Conservation (phyloP, 2,797 vertebrate genomes). For the Hippopotamyrus pictus region DNA sequence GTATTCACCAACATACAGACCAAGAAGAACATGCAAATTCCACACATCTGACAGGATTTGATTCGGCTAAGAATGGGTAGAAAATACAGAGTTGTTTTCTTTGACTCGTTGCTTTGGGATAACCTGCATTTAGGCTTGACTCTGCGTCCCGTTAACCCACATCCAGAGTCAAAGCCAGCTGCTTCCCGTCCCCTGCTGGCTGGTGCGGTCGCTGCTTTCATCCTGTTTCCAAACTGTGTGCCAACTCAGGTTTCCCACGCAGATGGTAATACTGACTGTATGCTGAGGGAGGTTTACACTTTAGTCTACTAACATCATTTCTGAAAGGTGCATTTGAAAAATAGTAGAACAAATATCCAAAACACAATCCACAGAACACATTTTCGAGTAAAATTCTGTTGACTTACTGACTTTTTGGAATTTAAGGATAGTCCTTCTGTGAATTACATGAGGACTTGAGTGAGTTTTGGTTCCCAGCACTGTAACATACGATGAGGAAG, state of each 20-base stretch:
- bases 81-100: neutral
- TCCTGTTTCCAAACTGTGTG: neutral
- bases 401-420: neutral
- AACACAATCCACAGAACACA: neutral
- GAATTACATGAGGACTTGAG: neutral
- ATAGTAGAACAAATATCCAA: neutral
- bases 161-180: slow-evolving; percentile 16
- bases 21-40: neutral
- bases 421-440: neutral
- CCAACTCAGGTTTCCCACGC: neutral
- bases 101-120: neutral
- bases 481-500: neutral
- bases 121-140: neutral
- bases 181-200: neutral
- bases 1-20: neutral
- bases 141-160: slow-evolving; percentile 37
- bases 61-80: neutral
- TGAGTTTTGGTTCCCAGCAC: neutral
- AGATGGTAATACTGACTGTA: neutral
- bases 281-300: neutral
- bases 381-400: neutral
- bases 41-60: neutral
- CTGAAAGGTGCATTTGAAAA: neutral
- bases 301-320: neutral
- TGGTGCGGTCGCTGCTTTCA: neutral